Evolutionary conservation across 2,113 vertebrate species (phyloP).

Genomic region (Oncorhynchus masou): DNA sequence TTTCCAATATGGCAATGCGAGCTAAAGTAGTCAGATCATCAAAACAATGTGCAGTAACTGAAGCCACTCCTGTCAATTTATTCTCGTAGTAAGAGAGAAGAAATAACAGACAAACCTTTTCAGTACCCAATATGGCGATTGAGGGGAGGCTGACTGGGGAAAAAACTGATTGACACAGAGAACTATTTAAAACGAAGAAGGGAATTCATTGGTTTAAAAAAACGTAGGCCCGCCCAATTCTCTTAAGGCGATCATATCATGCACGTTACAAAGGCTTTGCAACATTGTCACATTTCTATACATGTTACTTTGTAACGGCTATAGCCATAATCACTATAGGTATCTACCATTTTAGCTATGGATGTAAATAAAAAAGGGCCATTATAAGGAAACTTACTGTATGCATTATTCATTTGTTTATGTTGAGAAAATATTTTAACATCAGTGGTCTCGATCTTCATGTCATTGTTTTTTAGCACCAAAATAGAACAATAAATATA

Average conservation of each 20-base stretch:
- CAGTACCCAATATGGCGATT: constrained; percentile 94
- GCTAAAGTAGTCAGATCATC: constrained; percentile 49
- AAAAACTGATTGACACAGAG: constrained; percentile 83
- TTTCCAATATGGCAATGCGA: constrained; percentile 32
- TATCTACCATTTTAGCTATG: not conserved
- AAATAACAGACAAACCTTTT: constrained; percentile 73
- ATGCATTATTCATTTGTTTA: not conserved
- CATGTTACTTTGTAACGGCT: not conserved
- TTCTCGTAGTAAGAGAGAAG: constrained; percentile 64
- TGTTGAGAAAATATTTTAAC: not conserved
- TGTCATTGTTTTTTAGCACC: too few species aligned
- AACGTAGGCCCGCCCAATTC: constrained; percentile 72
- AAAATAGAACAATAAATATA: too few species aligned
- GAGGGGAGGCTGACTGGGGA: constrained; percentile 79
- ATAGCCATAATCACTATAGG: not conserved
- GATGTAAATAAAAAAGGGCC: too few species aligned
- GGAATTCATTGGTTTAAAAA: constrained; percentile 74
- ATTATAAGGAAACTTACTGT: not conserved
- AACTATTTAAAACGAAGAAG: constrained; percentile 84
- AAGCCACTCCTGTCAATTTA: constrained; percentile 65
- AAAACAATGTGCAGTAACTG: constrained; percentile 60
- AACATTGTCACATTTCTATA: not conserved
- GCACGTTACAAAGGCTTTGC: not conserved
- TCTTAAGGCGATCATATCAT: constrained; percentile 58
- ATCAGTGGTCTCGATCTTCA: too few species aligned